These are phyloP conservation scores for Lepisosteus osseus DNA, from an alignment of 2,113 vertebrate genomes.

Conservation along the genomic window DNA sequence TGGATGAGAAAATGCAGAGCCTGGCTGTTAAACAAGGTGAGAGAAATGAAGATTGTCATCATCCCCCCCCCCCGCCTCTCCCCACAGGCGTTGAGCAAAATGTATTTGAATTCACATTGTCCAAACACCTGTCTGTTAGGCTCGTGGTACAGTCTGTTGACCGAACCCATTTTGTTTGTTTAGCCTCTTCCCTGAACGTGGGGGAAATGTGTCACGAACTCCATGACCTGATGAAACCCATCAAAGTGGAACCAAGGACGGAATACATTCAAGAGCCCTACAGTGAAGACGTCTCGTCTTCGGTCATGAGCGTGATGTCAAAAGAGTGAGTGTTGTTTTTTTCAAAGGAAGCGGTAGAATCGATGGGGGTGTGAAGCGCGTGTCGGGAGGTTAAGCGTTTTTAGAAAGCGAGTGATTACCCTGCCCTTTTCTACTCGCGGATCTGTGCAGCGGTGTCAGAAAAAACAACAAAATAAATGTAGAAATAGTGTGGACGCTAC, in stretches of 20 bases:
- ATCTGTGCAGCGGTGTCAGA: no score
- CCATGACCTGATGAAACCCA: conserved; percentile 74
- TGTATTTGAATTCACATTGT: no score
- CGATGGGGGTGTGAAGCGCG: not conserved
- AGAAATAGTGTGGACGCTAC: no score
- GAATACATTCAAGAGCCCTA: conserved; percentile 58
- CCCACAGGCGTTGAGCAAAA: no score
- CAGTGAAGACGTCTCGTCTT: conserved; percentile 80
- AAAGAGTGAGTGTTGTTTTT: conserved; percentile 79
- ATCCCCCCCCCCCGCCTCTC: no score
- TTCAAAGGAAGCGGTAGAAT: not conserved
- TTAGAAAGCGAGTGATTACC: no score
- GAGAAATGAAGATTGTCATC: no score
- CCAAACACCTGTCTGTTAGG: no score
- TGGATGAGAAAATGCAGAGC: conserved; percentile 74
- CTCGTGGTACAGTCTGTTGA: no score
- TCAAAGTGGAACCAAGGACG: conserved; percentile 81
- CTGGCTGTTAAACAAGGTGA: conserved; percentile 74
- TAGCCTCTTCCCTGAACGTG: conserved; percentile 42
- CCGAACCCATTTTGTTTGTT: not conserved
- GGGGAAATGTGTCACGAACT: conserved; percentile 50
- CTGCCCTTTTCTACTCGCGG: no score
- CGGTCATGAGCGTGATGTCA: conserved; percentile 72
- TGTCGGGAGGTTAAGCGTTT: no score
- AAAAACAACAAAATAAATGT: no score